Conservation (phyloP, 1,140 invertebrate species). For the Hirudo medicinalis region DNA sequence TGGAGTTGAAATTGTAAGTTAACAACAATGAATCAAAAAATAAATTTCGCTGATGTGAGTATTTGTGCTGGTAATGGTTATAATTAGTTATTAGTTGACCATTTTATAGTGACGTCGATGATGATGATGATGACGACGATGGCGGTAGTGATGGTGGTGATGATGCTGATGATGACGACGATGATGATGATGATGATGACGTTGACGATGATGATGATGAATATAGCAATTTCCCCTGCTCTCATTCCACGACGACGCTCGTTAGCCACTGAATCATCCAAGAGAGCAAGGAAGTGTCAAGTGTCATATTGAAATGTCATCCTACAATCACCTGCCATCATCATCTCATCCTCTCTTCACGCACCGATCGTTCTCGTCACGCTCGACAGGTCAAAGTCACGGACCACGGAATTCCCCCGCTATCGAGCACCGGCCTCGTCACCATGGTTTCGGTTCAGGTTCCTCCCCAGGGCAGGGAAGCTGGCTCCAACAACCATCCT, state of each 20-base stretch:
- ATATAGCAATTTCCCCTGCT: neutral
- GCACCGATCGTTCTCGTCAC: no score
- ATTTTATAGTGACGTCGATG: no score
- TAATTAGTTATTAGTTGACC: no score
- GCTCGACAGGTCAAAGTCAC: no score
- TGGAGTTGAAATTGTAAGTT: no score
- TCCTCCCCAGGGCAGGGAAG: no score
- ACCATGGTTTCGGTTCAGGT: no score
- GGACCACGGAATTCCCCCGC: no score
- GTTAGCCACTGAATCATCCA: neutral
- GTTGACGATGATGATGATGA: conserved; percentile 2
- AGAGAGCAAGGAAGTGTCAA: neutral
- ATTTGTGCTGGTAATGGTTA: no score
- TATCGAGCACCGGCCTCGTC: no score
- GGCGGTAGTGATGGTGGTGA: neutral
- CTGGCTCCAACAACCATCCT: neutral
- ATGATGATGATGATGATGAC: neutral
- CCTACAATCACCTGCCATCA: neutral
- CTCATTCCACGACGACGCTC: neutral
- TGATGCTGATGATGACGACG: neutral
- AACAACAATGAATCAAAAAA: no score
- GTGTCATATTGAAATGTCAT: neutral
- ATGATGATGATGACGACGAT: conserved; percentile 2
- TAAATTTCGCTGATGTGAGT: no score
- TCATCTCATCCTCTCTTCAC: neutral